Percentiles rank a stretch among this genome's conserved stretches.
phyloP scores from a whole-genome alignment of 2,797 vertebrate genomes.

The Manis crassicaudata region DNA sequence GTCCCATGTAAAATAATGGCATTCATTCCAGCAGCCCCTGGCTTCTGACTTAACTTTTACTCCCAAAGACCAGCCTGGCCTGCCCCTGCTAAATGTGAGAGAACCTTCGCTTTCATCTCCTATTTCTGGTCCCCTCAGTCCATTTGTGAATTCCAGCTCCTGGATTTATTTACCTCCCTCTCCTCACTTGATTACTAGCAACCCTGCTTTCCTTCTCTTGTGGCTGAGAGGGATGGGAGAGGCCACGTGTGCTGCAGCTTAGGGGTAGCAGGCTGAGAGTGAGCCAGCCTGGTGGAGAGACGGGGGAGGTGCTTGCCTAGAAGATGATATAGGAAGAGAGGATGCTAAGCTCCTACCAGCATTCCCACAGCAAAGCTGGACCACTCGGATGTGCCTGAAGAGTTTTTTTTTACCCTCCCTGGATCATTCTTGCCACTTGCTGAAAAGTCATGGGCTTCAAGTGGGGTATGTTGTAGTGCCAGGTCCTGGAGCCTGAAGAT shows the following conservation, averaged over 20 bases:
- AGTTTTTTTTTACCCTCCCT: not conserved
- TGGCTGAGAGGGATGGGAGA: not conserved
- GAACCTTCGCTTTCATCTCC: not conserved
- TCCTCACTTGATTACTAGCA: not conserved
- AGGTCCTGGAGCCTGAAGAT: not conserved
- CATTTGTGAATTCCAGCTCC: too few relatives aligned
- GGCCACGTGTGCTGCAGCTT: not conserved
- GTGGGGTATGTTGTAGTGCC: not conserved
- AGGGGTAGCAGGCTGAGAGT: not conserved
- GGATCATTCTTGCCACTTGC: not conserved
- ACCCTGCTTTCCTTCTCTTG: not conserved
- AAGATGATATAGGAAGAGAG: not conserved
- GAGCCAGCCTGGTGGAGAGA: not conserved
- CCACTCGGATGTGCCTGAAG: not conserved
- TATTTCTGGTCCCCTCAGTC: not conserved
- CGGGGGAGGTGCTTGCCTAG: not conserved
- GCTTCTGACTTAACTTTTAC: not conserved
- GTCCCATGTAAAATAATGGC: not conserved
- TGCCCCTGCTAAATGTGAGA: not conserved
- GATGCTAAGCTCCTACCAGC: fast-evolving
- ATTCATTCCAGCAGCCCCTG: not conserved
- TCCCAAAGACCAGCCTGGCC: not conserved
- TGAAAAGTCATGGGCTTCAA: not conserved
- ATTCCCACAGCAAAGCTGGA: too few relatives aligned
- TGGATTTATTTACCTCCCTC: not conserved